A percentile compares a stretch with the other conserved stretches of the same genome.
These are phyloP conservation scores for Toxotes jaculatrix DNA, from an alignment of 2,113 vertebrate genomes.

Conservation along the genomic window DNA sequence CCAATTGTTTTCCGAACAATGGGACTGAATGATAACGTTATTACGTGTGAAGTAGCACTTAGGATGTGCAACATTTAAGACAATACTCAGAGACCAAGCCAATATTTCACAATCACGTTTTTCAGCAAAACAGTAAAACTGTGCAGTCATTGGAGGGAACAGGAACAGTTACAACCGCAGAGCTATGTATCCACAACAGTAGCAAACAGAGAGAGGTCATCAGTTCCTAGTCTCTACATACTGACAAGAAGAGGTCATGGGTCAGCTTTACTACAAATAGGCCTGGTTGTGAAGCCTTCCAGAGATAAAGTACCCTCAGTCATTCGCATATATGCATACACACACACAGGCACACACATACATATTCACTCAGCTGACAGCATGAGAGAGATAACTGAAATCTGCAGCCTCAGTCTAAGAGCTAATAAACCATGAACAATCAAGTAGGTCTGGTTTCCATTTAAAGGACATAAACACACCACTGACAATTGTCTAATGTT, in stretches of 20 bases:
- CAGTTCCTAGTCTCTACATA: conserved; percentile 1
- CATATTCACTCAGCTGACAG: background rate
- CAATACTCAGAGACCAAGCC: background rate
- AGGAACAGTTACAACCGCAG: background rate
- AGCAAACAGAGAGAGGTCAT: background rate
- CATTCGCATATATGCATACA: background rate
- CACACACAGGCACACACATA: no score
- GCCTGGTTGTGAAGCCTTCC: conserved; percentile 39
- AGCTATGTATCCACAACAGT: background rate
- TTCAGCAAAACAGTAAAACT: background rate
- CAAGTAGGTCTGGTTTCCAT: conserved; percentile 26
- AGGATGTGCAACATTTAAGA: background rate
- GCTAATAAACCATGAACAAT: conserved; percentile 3
- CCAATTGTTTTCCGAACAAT: background rate
- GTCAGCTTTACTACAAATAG: conserved; percentile 58
- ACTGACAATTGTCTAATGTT: background rate
- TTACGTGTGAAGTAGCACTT: no score
- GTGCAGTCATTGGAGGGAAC: background rate
- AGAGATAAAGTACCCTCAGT: conserved; percentile 47
- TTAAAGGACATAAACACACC: conserved; percentile 19
- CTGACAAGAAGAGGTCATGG: conserved; percentile 41
- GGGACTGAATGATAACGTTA: background rate
- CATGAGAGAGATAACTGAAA: conserved; percentile 27
- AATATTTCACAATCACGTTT: background rate
- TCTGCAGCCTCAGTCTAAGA: background rate